Evolutionary conservation across 2,113 vertebrate genomes (phyloP), one percentile per base, ranked within the genome.

Genomic region (Macquaria australasica): DNA sequence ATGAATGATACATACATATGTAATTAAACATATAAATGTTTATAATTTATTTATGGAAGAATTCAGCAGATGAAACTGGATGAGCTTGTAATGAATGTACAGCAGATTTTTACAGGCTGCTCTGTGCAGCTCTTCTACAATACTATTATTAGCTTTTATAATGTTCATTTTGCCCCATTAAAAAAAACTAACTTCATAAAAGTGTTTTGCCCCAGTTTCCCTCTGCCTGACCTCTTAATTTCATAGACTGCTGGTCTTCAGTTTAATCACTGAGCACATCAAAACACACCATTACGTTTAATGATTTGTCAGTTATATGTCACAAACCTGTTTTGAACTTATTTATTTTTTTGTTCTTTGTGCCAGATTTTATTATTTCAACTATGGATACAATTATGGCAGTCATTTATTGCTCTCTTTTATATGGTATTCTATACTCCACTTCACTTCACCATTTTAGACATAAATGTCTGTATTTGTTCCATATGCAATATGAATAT

Each of bases 281-380:
- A 79, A 73, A 88, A 73, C 70, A 79, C 56, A n/a, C 39, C 12
- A 67, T 80, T 37, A 63, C 53, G 76, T 55, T 73, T 66, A 64
- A 73, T 50, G 12, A 76, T 77, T 25, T 73, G 23, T 34, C 12
- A 78, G 11, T 72, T 12, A n/a, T 31, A 41, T 66, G 28, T 14
- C 11, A 51, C 25, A 59, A 20, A 64, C n/a, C 55, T 58, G n/a
- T 68, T 73, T 55, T 51, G 41, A 37, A 2, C 7, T 75, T 31
- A 45, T 48, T 15, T 34, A 18, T 56, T 10, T 18, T 5, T 28
- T 39, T 20, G 9, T 45, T 77, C 34, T 34, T 23, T 70, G 7
- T 43, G 16, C 23, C 43, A 81, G 31, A 63, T 51, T 64, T 66
- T 2, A 68, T 79, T 14, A 41, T 84, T 77, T 62, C 34, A 79